A percentile compares a stretch with the other conserved stretches of the same genome.
Evolutionary conservation across 2,113 vertebrate species (phyloP).

Genomic region (Microcebus tavaratra): DNA sequence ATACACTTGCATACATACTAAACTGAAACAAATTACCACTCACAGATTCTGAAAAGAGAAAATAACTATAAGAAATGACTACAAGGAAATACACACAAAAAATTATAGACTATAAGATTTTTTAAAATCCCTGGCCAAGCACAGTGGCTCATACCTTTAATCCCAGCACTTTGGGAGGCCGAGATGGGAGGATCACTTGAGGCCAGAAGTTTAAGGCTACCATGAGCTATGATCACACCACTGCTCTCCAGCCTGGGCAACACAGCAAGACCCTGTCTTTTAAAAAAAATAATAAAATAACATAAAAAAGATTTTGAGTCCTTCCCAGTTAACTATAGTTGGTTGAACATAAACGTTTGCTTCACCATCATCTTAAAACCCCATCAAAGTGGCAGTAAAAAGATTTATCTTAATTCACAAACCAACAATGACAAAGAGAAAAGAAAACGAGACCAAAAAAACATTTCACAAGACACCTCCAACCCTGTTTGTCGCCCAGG

Average conservation of each 20-base stretch:
- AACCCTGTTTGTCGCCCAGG: not conserved
- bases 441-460: not conserved
- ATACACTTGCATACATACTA: not conserved
- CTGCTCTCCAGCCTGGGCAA: too few relatives aligned
- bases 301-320: not conserved
- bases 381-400: not conserved
- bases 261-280: too few relatives aligned
- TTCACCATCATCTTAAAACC: slow-evolving; percentile 24
- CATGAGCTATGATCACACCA: too few relatives aligned
- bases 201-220: too few relatives aligned
- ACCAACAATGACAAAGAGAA: not conserved
- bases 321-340: not conserved
- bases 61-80: not conserved
- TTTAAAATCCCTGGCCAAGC: not conserved
- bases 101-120: not conserved
- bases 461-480: not conserved
- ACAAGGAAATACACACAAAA: not conserved
- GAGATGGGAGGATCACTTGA: too few relatives aligned
- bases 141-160: too few relatives aligned
- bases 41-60: not conserved
- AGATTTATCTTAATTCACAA: slow-evolving; percentile 1
- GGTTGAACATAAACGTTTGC: not conserved
- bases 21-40: not conserved
- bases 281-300: too few relatives aligned
- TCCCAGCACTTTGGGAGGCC: too few relatives aligned